Evolutionary conservation across 1,140 invertebrate species (phyloP).

Genomic region (Bombus difficillimus): DNA sequence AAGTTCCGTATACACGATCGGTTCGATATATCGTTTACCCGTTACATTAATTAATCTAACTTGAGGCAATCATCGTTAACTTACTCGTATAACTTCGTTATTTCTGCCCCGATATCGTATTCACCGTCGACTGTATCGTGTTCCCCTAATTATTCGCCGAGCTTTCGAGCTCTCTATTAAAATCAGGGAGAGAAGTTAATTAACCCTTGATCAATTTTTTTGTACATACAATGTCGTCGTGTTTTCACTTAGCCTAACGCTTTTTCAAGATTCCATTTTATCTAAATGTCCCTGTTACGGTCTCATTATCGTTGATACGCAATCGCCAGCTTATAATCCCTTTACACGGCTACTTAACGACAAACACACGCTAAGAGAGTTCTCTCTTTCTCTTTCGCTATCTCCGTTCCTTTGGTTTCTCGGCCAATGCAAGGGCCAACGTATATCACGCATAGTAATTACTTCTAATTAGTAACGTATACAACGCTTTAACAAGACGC

Average conservation of each 20-base stretch:
- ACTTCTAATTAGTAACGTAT: constrained; percentile 56
- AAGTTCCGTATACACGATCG: background rate
- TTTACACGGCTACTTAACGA: constrained; percentile 22
- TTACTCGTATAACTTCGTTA: background rate
- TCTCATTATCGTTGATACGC: constrained; percentile 42
- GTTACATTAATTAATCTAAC: constrained; percentile 2
- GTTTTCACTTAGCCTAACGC: background rate
- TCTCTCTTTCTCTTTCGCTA: background rate
- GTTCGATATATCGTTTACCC: background rate
- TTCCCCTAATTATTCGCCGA: constrained; percentile 19
- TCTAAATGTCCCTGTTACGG: constrained; percentile 30
- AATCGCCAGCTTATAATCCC: constrained; percentile 22
- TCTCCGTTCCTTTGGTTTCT: no score
- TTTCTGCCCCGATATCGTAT: background rate
- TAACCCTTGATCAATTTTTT: background rate
- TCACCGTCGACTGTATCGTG: background rate
- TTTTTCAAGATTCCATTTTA: constrained; percentile 15
- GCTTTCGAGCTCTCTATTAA: constrained; percentile 35
- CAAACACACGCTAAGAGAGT: background rate
- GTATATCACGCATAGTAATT: constrained; percentile 46
- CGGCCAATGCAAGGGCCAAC: constrained; percentile 25
- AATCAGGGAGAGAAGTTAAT: constrained; percentile 38
- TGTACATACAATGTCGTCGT: background rate
- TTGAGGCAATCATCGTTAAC: background rate
- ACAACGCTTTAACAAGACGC: constrained; percentile 46